Evolutionary conservation across 2,888 invertebrate species (phyloP).

Genomic region (Morinoia aosen): DNA sequence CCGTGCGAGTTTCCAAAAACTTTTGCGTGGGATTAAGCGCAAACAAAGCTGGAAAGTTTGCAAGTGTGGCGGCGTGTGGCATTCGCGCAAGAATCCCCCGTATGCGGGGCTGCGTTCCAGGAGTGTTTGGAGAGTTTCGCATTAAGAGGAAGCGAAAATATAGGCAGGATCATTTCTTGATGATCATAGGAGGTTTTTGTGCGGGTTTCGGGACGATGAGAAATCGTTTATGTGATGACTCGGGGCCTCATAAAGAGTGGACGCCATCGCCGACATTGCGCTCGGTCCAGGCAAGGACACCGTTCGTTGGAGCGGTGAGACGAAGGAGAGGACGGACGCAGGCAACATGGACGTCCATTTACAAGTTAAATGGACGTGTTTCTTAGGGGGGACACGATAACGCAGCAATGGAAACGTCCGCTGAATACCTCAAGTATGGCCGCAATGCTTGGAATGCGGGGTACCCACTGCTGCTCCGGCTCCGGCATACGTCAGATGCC

Average conservation of each 20-base stretch:
- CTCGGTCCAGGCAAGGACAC: slow-evolving; percentile 8
- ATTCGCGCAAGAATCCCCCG: slow-evolving; percentile 28
- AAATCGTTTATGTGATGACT: slow-evolving; percentile 50
- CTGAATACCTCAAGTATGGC: slow-evolving; percentile 44
- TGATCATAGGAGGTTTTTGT: slow-evolving; percentile 51
- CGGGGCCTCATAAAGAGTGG: slow-evolving; percentile 37
- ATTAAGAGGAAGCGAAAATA: slow-evolving; percentile 51
- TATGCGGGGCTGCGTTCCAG: slow-evolving; percentile 36
- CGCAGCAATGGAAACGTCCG: slow-evolving; percentile 48
- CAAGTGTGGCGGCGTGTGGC: slow-evolving; percentile 5
- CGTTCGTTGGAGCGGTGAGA: not conserved
- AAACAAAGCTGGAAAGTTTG: not conserved
- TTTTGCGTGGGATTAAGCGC: not conserved
- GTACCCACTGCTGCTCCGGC: not conserved
- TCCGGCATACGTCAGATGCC: not conserved
- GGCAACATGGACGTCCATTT: not conserved
- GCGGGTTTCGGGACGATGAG: slow-evolving; percentile 17
- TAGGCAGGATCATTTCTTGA: slow-evolving; percentile 52
- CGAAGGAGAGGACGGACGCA: not conserved
- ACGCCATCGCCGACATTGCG: not conserved
- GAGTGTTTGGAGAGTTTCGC: slow-evolving; percentile 45
- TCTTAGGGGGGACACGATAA: slow-evolving; percentile 47
- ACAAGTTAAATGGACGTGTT: slow-evolving; percentile 52
- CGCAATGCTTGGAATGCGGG: slow-evolving; percentile 2
- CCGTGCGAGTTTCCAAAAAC: not conserved